A percentile compares a stretch with the other conserved stretches of the same genome.
Conservation (phyloP, 2,888 invertebrate genomes). For the Morinoia aosen region DNA sequence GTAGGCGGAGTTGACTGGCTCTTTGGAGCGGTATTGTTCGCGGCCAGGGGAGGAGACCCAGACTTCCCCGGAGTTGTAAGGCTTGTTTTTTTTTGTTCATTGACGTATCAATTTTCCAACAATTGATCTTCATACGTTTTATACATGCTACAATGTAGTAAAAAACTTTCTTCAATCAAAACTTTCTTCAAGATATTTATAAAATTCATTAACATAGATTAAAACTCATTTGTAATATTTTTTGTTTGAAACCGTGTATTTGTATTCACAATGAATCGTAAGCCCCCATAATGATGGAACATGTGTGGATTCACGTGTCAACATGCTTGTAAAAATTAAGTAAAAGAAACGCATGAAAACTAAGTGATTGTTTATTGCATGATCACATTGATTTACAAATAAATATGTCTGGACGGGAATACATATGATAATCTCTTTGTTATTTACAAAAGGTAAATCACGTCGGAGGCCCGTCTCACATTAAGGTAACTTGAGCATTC, state of each 20-base stretch:
- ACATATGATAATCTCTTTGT: not conserved
- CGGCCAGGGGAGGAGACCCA: not conserved
- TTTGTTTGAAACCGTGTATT: too few relatives aligned
- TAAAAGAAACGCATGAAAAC: not conserved
- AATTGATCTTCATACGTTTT: too few relatives aligned
- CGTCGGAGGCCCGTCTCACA: not conserved
- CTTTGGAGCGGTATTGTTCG: not conserved
- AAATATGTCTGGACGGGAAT: not conserved
- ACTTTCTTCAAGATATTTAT: too few relatives aligned
- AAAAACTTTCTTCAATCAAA: too few relatives aligned
- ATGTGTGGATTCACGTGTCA: not conserved
- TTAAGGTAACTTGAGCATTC: too few relatives aligned
- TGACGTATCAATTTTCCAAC: not conserved
- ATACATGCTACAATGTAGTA: too few relatives aligned
- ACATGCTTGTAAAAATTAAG: not conserved
- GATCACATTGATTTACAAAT: slow-evolving; percentile 43
- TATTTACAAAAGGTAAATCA: not conserved
- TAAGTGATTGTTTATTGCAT: slow-evolving; percentile 35
- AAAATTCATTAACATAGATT: too few relatives aligned
- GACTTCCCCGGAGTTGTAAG: not conserved
- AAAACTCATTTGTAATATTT: too few relatives aligned
- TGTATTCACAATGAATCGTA: too few relatives aligned
- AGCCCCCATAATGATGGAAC: not conserved
- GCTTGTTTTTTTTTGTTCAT: not conserved
- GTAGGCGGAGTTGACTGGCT: not conserved